Base-by-base conservation (phyloP, 2,113 vertebrate genomes). In the Haemorhous mexicanus region DNA sequence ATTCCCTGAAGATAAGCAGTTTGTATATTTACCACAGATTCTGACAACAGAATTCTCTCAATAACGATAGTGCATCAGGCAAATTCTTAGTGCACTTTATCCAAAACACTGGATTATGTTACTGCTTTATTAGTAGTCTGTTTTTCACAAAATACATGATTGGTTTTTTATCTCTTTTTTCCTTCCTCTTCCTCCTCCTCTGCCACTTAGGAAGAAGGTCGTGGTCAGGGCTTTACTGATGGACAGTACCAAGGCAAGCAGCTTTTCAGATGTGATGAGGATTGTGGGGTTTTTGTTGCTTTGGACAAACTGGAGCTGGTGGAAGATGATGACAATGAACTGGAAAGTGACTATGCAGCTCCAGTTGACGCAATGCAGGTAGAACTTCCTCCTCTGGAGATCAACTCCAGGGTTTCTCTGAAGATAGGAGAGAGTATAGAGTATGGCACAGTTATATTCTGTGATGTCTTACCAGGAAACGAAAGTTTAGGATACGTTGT, bases 381-480 rank as follows among this genome's bases (percentile, higher is more conserved):
- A 88, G 99, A 99, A 92, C 98, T 98, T 84, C 98, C 98, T 39
- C 98, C 98, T 52, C 96, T 99, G 97, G 99, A 99, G 95, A 99
- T 99, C 93, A 99, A 99, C 98, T 99, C 99, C 87, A 98, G 99
- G 89, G 99, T 99, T 80, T 98, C 99, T 97, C 98, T 99, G 95
- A 99, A 99, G 97, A 98, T 99, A 94, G 98, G 98, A 94, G 98
- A 99, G 52, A 98, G 98, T 75, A 97, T 98, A 32, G 99, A 99
- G 97, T 98, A 98, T 91, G 99, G 99, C 94, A 99, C 99, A 75
- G 99, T 99, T 83, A 99, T 99, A 97, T 99, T 99, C 98, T 99
- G 99, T 97, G 99, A 99, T 97, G 98, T 99, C 96, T 97, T 99
- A 96, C 99, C 99, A 58, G 99, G 99, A 93, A 99, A 99, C 94